Percentiles rank a stretch among this genome's conserved stretches.
phyloP scores from a whole-genome alignment of 2,888 invertebrate species.

The Drosophila prolongata region DNA sequence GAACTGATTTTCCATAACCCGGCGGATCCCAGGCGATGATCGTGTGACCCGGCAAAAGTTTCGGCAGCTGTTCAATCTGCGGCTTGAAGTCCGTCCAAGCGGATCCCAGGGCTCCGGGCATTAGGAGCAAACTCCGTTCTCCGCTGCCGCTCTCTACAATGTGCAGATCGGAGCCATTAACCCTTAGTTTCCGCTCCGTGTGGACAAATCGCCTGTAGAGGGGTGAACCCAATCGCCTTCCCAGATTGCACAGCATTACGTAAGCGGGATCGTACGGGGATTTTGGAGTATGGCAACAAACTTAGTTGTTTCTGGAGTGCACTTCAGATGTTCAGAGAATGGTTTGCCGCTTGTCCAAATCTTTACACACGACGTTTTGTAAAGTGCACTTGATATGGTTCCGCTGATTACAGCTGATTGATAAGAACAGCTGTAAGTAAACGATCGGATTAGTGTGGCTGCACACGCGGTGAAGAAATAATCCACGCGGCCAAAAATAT shows the following conservation, averaged over 20 bases:
- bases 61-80: conserved; percentile 87
- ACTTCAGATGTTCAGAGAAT: conserved; percentile 36
- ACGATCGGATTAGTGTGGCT: conserved; percentile 20
- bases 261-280: conserved; percentile 42
- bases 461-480: neutral
- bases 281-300: conserved; percentile 31
- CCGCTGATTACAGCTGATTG: conserved; percentile 18
- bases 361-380: conserved; percentile 38
- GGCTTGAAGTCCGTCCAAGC: conserved; percentile 93
- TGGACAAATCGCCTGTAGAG: conserved; percentile 49
- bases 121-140: conserved; percentile 86
- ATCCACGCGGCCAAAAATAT: too few species aligned
- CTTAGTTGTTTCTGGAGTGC: conserved; percentile 43
- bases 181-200: conserved; percentile 87
- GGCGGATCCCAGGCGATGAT: conserved; percentile 92
- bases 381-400: conserved; percentile 50
- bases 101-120: conserved; percentile 93
- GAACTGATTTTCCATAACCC: conserved; percentile 93
- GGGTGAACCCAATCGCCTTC: conserved; percentile 19
- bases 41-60: conserved; percentile 80
- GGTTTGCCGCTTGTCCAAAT: conserved; percentile 42
- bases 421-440: conserved; percentile 31
- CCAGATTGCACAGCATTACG: conserved; percentile 59
- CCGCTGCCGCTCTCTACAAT: conserved; percentile 86
- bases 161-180: conserved; percentile 87